Evolutionary conservation across 35 echinoderm and acorn worm species (phyloP), one percentile per base, ranked within the genome.

Genomic region (Apostichopus parvimensis): DNA sequence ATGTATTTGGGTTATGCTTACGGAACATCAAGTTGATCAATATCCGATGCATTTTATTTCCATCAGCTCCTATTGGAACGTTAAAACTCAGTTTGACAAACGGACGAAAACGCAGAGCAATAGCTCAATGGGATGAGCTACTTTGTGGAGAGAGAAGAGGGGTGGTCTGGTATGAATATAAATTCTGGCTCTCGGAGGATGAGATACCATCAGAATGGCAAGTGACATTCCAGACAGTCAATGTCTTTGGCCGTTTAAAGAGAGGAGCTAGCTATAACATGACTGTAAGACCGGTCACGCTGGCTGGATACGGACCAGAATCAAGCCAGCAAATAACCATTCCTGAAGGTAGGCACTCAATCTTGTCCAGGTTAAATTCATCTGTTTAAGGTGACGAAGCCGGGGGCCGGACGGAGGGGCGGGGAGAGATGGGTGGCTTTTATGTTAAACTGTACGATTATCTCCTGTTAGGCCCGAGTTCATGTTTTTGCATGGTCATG

Each of bases 121-220:
- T 72, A 18, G 86, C 86, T 1, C 1, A 72, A 34, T 88, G 86
- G 86, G 61, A 88, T 54, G 28, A 52, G 2, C n/a, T 73, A 88
- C 57, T 17, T 17, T 88, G 86, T 45, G 86, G 86, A 66, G 22
- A 68, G 20, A 68, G 86, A 53, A 68, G 53, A 75, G 86, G 86
- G 9, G 5, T 34, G 11, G 45, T 88, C 28, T 72, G 86, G 86
- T 88, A 88, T 54, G 86, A 88, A 28, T 88, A 88, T n/a, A 88
- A 88, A 26, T 45, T 88, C 17, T 88, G 86, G 86, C 20, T 53
- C 10, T n/a, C 60, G 15, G 86, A 57, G 72, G 86, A 88, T 12
- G 28, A 73, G 21, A 28, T 54, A 34, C 86, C 86, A 3, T 5
- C 6, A 52, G 9, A 73, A n/a, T 88, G 86, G 86, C 22, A 8